Percentiles rank a stretch among this genome's conserved stretches.
Evolutionary conservation across 2,888 invertebrate species (phyloP).

Genomic region (Norana najaformis): DNA sequence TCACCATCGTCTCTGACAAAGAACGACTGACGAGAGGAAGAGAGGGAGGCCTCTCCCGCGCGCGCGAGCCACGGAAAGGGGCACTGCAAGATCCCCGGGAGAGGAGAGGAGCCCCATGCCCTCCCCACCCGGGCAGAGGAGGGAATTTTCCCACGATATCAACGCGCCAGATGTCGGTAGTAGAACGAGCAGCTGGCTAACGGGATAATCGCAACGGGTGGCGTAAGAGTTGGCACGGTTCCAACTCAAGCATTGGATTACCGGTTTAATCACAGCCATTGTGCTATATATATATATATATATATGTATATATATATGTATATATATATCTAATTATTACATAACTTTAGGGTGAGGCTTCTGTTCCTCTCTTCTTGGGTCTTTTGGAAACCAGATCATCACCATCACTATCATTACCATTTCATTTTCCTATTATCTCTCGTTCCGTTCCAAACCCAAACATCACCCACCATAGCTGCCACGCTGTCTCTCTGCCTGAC

Average conservation of each 20-base stretch:
- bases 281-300: background rate
- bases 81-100: background rate
- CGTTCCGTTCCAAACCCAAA: no score
- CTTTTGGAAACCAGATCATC: no score
- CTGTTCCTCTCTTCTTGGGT: no score
- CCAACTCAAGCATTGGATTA: no score
- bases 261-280: background rate
- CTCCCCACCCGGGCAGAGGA: background rate
- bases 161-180: slow-evolving; percentile 13
- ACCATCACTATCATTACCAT: no score
- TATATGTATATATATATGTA: no score
- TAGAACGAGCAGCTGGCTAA: background rate
- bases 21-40: background rate
- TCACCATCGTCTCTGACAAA: background rate
- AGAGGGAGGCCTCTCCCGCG: background rate
- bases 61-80: background rate
- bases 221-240: background rate
- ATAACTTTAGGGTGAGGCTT: background rate
- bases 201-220: background rate
- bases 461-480: no score
- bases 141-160: slow-evolving; percentile 13
- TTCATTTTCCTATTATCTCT: no score
- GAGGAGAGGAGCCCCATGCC: background rate
- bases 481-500: no score
- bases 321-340: background rate